These are phyloP conservation scores for Clanis bilineata DNA, from an alignment of 2,888 invertebrate genomes.

Conservation along the genomic window DNA sequence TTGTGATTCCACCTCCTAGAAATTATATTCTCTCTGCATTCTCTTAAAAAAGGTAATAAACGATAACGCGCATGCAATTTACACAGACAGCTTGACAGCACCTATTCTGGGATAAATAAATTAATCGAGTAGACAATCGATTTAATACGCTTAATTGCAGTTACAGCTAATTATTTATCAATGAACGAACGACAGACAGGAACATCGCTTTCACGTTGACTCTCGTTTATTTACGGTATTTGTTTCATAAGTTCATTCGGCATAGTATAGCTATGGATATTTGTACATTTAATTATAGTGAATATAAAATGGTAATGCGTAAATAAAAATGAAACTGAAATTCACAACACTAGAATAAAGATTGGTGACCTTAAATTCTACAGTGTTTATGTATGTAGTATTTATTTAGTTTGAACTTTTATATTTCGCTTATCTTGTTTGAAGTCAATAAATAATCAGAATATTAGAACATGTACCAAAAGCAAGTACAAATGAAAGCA, in stretches of 20 bases:
- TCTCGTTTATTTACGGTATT: constrained; percentile 24
- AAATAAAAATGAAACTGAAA: too few species aligned
- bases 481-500: too few species aligned
- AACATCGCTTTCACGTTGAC: constrained; percentile 25
- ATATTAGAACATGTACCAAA: too few species aligned
- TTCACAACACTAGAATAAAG: too few species aligned
- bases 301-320: background rate
- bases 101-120: constrained; percentile 7
- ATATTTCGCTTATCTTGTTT: too few species aligned
- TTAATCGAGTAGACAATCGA: constrained; percentile 16
- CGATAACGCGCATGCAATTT: background rate
- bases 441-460: too few species aligned
- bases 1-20: background rate
- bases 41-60: background rate
- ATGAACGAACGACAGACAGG: constrained; percentile 26
- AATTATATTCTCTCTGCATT: background rate
- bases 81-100: background rate
- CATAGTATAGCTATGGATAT: background rate
- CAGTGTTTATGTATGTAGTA: too few species aligned
- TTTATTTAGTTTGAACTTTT: too few species aligned
- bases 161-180: constrained; percentile 29
- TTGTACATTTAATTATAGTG: background rate
- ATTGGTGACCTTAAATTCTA: too few species aligned
- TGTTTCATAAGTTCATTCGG: background rate
- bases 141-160: constrained; percentile 15